phyloP scores from a whole-genome alignment of 2,113 vertebrate genomes.

The Paracanthobrama guichenoti region DNA sequence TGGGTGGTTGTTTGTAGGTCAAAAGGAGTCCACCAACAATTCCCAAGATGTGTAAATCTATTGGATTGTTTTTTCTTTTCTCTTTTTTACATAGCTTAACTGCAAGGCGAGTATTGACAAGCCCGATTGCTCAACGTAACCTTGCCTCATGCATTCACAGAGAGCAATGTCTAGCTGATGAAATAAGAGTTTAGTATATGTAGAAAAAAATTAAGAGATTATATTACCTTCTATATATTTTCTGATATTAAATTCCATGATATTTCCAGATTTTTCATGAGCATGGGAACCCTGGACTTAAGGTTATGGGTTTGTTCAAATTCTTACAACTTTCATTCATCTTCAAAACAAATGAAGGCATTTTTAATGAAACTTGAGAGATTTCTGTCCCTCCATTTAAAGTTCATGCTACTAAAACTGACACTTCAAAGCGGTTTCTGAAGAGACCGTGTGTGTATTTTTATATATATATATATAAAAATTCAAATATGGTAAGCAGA shows the following conservation, averaged over 20 bases:
- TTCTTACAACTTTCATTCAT: neutral
- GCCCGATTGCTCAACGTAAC: neutral
- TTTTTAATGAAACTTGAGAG: neutral
- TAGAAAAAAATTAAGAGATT: neutral
- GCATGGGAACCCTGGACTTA: neutral
- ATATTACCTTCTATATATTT: neutral
- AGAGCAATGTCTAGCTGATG: neutral
- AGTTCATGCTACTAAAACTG: neutral
- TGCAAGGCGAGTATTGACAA: too few species aligned
- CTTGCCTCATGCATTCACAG: too few species aligned
- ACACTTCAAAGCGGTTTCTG: neutral
- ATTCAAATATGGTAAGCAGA: too few species aligned
- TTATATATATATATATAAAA: too few species aligned
- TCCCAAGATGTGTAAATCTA: neutral
- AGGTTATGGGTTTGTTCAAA: neutral
- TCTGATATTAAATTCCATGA: neutral
- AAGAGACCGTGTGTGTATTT: too few species aligned
- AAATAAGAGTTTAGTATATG: neutral
- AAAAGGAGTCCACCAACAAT: neutral
- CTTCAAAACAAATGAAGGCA: neutral
- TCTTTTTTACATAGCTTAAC: neutral
- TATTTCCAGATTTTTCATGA: neutral
- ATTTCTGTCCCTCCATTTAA: neutral
- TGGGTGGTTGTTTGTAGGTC: neutral
- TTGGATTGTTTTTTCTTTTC: neutral